These are phyloP conservation scores for Tupiocoris notatus DNA, from an alignment of 2,888 invertebrate species.

Conservation along the genomic window DNA sequence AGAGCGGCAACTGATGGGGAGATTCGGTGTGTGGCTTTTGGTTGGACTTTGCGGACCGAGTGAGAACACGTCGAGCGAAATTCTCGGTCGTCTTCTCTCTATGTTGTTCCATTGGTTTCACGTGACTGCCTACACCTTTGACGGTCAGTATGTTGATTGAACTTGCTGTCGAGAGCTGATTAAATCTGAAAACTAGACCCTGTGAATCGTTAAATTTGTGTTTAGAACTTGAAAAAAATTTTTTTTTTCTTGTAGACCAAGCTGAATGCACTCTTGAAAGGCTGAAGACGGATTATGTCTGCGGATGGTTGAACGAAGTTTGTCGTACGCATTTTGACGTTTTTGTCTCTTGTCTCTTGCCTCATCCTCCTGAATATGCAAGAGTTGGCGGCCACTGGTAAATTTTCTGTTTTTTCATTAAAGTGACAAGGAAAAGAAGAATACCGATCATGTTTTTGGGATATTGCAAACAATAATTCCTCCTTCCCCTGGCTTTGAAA, in stretches of 20 bases:
- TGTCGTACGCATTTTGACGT: constrained; percentile 81
- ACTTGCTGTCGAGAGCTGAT: too few species aligned
- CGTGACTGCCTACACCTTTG: constrained; percentile 93
- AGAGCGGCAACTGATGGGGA: constrained; percentile 83
- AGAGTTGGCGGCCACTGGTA: constrained; percentile 94
- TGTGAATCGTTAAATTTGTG: too few species aligned
- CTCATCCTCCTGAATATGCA: constrained; percentile 94
- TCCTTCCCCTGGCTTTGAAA: too few species aligned
- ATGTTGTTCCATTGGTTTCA: constrained; percentile 99
- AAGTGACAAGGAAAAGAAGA: too few species aligned
- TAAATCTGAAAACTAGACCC: too few species aligned
- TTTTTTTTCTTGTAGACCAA: constrained; percentile 49
- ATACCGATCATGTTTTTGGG: too few species aligned
- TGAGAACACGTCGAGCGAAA: constrained; percentile 54
- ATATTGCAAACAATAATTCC: too few species aligned
- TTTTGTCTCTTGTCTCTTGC: constrained; percentile 88
- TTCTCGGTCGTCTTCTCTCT: constrained; percentile 78
- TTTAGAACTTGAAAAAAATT: too few species aligned
- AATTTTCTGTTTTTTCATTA: neutral
- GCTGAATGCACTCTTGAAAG: constrained; percentile 83
- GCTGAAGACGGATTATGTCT: constrained; percentile 88
- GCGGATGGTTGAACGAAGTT: constrained; percentile 85
- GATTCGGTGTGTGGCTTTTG: constrained; percentile 96
- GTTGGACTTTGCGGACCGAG: constrained; percentile 87
- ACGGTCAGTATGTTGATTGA: too few species aligned